Conservation (phyloP, 2,797 vertebrate species). For the Amphiprion clarkii region DNA sequence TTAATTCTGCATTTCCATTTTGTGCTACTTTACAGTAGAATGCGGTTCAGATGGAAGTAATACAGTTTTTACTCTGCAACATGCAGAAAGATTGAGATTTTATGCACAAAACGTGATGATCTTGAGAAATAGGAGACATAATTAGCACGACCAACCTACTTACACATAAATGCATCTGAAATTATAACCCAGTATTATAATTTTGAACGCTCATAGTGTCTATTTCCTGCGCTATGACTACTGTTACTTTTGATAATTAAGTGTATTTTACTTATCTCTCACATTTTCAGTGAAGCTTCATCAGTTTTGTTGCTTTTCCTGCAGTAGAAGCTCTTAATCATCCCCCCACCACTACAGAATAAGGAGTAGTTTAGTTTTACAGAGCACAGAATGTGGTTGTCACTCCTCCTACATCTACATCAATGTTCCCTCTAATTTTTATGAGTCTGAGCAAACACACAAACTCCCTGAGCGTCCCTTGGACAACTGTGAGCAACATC, state of each 20-base stretch:
- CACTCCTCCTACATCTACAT: conserved; percentile 12
- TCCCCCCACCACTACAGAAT: conserved; percentile 1
- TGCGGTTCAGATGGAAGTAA: too few species aligned
- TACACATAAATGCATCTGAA: neutral
- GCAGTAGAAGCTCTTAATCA: neutral
- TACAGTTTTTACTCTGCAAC: too few species aligned
- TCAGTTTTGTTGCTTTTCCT: neutral
- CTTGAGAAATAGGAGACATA: too few species aligned
- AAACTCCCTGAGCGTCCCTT: too few species aligned
- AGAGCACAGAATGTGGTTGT: neutral
- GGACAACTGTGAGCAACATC: too few species aligned
- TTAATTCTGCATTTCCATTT: neutral
- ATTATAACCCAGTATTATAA: neutral
- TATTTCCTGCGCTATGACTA: neutral
- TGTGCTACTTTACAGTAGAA: too few species aligned
- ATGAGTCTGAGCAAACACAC: too few species aligned
- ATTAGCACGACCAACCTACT: neutral
- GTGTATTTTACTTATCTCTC: neutral
- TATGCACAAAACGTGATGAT: too few species aligned
- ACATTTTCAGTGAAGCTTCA: neutral
- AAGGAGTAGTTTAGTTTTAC: conserved; percentile 3
- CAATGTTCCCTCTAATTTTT: too few species aligned
- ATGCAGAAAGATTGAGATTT: too few species aligned
- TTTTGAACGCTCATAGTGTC: too few species aligned
- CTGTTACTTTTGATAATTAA: neutral